Conservation (phyloP, 2,888 invertebrate genomes). For the Choristoneura rosaceana region DNA sequence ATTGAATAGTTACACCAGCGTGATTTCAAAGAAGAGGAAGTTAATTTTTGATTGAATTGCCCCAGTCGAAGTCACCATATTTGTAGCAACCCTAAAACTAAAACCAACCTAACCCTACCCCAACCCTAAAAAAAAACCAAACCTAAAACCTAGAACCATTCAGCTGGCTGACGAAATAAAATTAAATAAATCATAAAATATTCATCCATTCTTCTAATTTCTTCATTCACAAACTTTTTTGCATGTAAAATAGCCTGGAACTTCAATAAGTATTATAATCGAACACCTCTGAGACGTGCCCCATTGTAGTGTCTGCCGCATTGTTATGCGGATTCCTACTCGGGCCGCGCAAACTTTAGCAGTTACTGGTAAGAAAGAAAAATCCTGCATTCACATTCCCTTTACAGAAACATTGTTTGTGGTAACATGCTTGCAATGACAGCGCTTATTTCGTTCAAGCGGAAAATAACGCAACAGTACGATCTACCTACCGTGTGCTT, state of each 20-base stretch:
- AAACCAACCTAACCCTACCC: no score
- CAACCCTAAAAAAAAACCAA: no score
- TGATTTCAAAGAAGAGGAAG: no score
- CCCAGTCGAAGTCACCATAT: no score
- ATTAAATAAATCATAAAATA: conserved; percentile 24
- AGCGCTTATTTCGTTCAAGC: conserved; percentile 4
- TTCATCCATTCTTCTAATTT: conserved; percentile 31
- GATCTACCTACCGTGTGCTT: conserved; percentile 4
- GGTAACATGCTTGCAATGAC: conserved; percentile 42
- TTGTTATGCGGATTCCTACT: conserved; percentile 58
- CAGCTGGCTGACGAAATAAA: neutral
- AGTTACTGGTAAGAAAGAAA: conserved; percentile 46
- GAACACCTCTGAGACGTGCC: conserved; percentile 31
- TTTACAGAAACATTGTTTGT: conserved; percentile 47
- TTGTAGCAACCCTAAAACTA: no score
- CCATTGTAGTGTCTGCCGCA: conserved; percentile 51
- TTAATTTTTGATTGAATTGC: no score
- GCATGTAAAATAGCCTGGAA: conserved; percentile 33
- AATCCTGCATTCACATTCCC: conserved; percentile 46
- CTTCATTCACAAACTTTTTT: conserved; percentile 33
- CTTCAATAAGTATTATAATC: conserved; percentile 39
- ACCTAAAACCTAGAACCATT: neutral
- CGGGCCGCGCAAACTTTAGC: conserved; percentile 56
- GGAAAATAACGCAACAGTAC: conserved; percentile 20
- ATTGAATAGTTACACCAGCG: no score